Conservation (phyloP, 2,113 vertebrate genomes). For the Osmerus mordax region DNA sequence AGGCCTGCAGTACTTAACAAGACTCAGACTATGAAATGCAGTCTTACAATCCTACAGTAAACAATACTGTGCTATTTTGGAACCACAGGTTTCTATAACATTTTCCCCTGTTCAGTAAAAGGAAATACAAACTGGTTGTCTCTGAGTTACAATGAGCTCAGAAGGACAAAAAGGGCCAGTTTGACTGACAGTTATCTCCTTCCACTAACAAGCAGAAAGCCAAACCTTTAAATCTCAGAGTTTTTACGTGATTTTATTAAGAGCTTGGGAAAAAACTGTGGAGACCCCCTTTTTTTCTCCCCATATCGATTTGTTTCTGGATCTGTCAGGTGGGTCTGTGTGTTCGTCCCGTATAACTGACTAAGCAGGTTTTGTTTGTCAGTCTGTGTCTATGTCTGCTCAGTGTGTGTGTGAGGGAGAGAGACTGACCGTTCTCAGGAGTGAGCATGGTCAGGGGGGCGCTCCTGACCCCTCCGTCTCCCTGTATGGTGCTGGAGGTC, state of each 20-base stretch:
- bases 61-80: no score
- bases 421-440: slow-evolving; percentile 79
- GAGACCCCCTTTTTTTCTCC: slow-evolving; percentile 29
- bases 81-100: background rate
- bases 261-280: slow-evolving; percentile 63
- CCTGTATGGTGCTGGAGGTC: slow-evolving; percentile 85
- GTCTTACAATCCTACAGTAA: no score
- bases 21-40: no score
- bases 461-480: slow-evolving; percentile 83
- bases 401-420: slow-evolving; percentile 5
- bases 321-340: background rate
- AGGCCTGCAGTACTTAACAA: no score
- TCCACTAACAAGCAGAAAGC: slow-evolving; percentile 59
- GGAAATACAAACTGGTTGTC: slow-evolving; percentile 62
- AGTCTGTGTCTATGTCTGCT: slow-evolving; percentile 8
- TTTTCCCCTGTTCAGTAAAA: slow-evolving; percentile 50
- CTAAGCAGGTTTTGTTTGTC: background rate
- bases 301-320: background rate
- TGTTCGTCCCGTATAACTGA: background rate
- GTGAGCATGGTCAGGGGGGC: slow-evolving; percentile 74
- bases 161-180: slow-evolving; percentile 47
- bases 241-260: slow-evolving; percentile 69
- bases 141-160: slow-evolving; percentile 24
- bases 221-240: slow-evolving; percentile 47
- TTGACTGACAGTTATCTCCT: slow-evolving; percentile 59